Evolutionary conservation across 2,888 invertebrate genomes (phyloP).

Genomic region (Vannuccia rotundouncinata): DNA sequence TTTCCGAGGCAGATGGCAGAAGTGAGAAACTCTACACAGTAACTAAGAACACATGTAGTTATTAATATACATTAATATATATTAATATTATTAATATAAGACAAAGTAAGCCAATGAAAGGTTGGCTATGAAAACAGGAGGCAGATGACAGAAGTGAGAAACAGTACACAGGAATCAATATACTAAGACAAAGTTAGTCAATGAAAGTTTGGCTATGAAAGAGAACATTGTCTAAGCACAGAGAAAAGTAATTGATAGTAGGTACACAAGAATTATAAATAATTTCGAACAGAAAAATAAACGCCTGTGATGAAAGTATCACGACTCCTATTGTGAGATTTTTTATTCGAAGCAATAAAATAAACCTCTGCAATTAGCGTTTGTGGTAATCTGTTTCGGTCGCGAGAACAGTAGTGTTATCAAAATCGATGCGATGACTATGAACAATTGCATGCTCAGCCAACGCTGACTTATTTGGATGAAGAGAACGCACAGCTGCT

Average conservation of each 20-base stretch:
- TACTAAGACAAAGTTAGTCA: not conserved
- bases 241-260: constrained; percentile 3
- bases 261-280: not conserved
- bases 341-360: constrained; percentile 14
- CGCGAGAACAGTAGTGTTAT: constrained; percentile 23
- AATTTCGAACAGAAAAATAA: constrained; percentile 12
- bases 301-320: constrained; percentile 4
- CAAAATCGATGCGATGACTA: constrained; percentile 11
- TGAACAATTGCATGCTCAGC: constrained; percentile 15
- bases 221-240: constrained; percentile 7
- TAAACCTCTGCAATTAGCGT: constrained; percentile 3
- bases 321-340: constrained; percentile 11
- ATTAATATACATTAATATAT: too few relatives aligned
- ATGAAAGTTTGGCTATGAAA: too few relatives aligned
- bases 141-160: too few relatives aligned
- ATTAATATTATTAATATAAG: too few relatives aligned
- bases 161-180: not conserved
- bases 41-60: too few relatives aligned
- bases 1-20: too few relatives aligned
- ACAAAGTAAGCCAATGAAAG: too few relatives aligned
- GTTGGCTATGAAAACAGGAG: too few relatives aligned
- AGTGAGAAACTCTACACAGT: too few relatives aligned
- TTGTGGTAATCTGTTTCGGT: constrained; percentile 21
- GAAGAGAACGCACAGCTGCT: constrained; percentile 17
- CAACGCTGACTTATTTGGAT: constrained; percentile 15